Base-by-base conservation (phyloP, 2,888 invertebrate genomes). In the Fragum fragum region DNA sequence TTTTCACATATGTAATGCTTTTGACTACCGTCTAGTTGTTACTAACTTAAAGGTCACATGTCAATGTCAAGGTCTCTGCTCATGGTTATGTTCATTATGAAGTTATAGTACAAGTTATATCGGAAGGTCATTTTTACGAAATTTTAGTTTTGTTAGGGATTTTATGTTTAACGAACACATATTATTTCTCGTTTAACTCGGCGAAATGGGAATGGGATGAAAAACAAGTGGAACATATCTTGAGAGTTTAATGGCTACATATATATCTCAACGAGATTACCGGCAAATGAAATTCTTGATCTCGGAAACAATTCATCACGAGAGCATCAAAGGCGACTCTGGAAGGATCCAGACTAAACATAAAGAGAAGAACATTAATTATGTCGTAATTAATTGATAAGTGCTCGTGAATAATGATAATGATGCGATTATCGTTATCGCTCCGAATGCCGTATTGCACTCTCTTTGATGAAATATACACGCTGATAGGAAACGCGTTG, bases 351-450 rank as follows among this genome's bases (percentile, higher is more conserved):
- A 82, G 82, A 82, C 82, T 82, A 82, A 82, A 82, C 82, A 82
- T 47, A 32, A 29, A 57, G 61, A 61, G 52, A 47, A 6, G 61
- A 72, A 76, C 82, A 82, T 82, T 75, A 76, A 82, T 78, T 76
- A 79, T 75, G 75, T 73, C 72, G 78, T 73, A 79, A 82, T 82
- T 79, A 79, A 82, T 78, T 79, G 81, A 81, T 81, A 81, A 81
- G 53, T 73, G 71, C 61, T 9, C 76, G 55, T 53, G 66, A 47
- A 76, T 76, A 69, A 69, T 76, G 80, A 81, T 81, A 73, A 63
- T 70, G 59, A 59, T 66, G 52, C 23, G 79, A 73, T 75, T 47
- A 36, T 21, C 52, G 72, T 52, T 73, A 80, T 80, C 79, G 72
- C 55, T 29, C 9, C 39, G 59, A 53, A 69, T 63, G 52, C 71